Percentiles rank a stretch among this genome's conserved stretches.
These are phyloP conservation scores for Microctonus aethiopoides DNA, from an alignment of 2,888 invertebrate species.

Conservation along the genomic window DNA sequence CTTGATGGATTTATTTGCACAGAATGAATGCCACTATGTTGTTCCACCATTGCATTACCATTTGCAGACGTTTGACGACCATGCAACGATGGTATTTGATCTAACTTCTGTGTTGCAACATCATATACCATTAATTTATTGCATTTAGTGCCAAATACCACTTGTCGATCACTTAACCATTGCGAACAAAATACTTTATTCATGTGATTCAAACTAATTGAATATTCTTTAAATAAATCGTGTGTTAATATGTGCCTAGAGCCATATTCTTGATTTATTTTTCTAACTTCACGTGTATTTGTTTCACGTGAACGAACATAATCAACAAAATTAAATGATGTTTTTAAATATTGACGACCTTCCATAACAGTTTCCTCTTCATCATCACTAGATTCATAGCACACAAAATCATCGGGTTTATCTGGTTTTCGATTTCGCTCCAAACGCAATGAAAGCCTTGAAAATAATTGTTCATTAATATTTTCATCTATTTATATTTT, in stretches of 20 bases:
- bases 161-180: conserved; percentile 94
- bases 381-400: conserved; percentile 88
- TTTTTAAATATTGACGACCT: conserved; percentile 78
- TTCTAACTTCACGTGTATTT: conserved; percentile 76
- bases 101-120: conserved; percentile 85
- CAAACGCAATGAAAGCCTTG: conserved; percentile 66
- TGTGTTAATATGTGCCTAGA: conserved; percentile 89
- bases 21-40: conserved; percentile 92
- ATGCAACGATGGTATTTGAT: conserved; percentile 88
- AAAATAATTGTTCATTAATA: not conserved
- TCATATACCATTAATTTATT: conserved; percentile 96
- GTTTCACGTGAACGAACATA: conserved; percentile 84
- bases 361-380: conserved; percentile 83
- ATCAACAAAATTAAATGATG: conserved; percentile 88
- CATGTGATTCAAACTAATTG: conserved; percentile 84
- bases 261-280: conserved; percentile 82
- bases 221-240: conserved; percentile 88
- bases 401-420: conserved; percentile 90
- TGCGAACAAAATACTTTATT: conserved; percentile 96
- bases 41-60: conserved; percentile 71
- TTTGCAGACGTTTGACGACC: conserved; percentile 71
- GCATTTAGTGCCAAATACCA: conserved; percentile 97
- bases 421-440: conserved; percentile 85
- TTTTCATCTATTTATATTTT: not conserved
- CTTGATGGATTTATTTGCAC: conserved; percentile 92